Conservation (phyloP, 1,140 invertebrate genomes). For the Drosophila murphyi region DNA sequence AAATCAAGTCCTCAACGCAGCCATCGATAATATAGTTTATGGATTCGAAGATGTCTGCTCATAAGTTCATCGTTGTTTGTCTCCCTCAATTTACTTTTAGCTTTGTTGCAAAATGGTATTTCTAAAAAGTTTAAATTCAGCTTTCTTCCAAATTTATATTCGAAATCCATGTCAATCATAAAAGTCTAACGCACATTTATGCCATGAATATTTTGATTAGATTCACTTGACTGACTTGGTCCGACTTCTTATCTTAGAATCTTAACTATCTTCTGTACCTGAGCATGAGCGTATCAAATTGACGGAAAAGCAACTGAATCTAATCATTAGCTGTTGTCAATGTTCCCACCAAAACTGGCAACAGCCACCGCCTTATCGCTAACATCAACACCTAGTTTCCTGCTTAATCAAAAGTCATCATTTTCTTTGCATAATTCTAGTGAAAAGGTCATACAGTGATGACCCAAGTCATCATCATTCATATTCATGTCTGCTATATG, state of each 20-base stretch:
- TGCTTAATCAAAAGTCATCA: slow-evolving; percentile 44
- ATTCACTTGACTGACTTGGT: slow-evolving; percentile 36
- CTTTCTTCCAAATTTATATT: background rate
- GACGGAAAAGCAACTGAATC: slow-evolving; percentile 47
- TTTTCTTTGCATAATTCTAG: slow-evolving; percentile 37
- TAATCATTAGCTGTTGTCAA: slow-evolving; percentile 61
- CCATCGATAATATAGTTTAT: no score
- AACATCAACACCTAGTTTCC: slow-evolving; percentile 60
- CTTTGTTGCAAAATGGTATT: no score
- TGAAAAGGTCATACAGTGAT: slow-evolving; percentile 19
- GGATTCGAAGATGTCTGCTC: no score
- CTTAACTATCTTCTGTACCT: slow-evolving; percentile 6
- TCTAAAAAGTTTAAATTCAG: no score
- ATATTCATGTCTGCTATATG: slow-evolving; percentile 61
- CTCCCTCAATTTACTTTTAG: no score
- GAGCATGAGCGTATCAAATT: slow-evolving; percentile 63
- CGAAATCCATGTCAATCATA: slow-evolving; percentile 3
- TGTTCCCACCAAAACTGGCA: slow-evolving; percentile 45
- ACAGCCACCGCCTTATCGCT: slow-evolving; percentile 38
- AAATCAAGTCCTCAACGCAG: no score
- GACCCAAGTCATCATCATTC: slow-evolving; percentile 57
- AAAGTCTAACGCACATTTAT: slow-evolving; percentile 3
- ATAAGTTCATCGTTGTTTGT: no score
- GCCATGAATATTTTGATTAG: slow-evolving; percentile 55
- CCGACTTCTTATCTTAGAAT: slow-evolving; percentile 28